phyloP scores from a whole-genome alignment of 2,113 vertebrate species.

The Brachyhypopomus gauderio region DNA sequence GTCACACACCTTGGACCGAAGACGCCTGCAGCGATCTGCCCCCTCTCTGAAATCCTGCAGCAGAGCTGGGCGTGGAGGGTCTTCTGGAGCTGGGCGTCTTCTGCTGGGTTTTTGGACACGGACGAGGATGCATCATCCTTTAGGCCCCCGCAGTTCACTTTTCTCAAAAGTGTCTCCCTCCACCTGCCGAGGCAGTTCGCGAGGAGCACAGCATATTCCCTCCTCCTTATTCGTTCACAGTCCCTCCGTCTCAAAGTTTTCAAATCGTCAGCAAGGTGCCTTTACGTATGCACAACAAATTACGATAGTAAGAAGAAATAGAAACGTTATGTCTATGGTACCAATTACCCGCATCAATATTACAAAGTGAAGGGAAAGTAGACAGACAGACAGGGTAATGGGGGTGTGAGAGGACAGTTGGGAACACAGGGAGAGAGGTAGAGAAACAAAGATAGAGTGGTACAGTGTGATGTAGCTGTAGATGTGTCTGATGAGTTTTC shows the following conservation, averaged over 20 bases:
- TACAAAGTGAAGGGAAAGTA: slow-evolving; percentile 64
- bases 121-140: slow-evolving; percentile 16
- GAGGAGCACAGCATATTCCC: slow-evolving; percentile 23
- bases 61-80: slow-evolving; percentile 21
- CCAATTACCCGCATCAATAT: slow-evolving; percentile 89
- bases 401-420: slow-evolving; percentile 62
- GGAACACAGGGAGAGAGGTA: slow-evolving; percentile 62
- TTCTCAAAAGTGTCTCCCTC: slow-evolving; percentile 23
- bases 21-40: slow-evolving; percentile 38
- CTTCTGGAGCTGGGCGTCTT: slow-evolving; percentile 23
- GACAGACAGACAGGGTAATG: slow-evolving; percentile 55
- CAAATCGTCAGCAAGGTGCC: slow-evolving; percentile 87
- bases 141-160: not conserved
- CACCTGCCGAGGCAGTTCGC: slow-evolving; percentile 29
- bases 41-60: slow-evolving; percentile 28
- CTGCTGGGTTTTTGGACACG: slow-evolving; percentile 1
- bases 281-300: slow-evolving; percentile 81
- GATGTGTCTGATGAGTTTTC: slow-evolving; percentile 51
- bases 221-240: slow-evolving; percentile 63
- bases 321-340: slow-evolving; percentile 84
- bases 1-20: slow-evolving; percentile 30
- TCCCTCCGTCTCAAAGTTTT: slow-evolving; percentile 62
- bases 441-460: slow-evolving; percentile 70
- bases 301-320: slow-evolving; percentile 85
- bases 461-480: slow-evolving; percentile 61